phyloP scores from a whole-genome alignment of 2,888 invertebrate species.

The Thymelicus sylvestris region DNA sequence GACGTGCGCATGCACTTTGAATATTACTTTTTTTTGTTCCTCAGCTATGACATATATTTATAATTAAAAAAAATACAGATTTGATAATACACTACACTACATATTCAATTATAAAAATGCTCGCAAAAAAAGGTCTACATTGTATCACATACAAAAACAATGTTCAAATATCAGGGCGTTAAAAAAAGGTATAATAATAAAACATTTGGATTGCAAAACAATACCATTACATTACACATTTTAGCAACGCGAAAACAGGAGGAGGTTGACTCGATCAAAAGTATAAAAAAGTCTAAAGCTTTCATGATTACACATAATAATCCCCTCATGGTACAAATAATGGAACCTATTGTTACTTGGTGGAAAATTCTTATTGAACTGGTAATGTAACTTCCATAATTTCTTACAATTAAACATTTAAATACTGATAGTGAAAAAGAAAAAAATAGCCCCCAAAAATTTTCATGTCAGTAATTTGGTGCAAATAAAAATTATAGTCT shows the following conservation, averaged over 20 bases:
- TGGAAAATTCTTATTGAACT: constrained; percentile 42
- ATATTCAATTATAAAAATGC: constrained; percentile 2
- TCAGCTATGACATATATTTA: constrained; percentile 26
- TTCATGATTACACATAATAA: constrained; percentile 50
- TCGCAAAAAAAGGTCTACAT: constrained; percentile 16
- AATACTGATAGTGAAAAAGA: too few species aligned
- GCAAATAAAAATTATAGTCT: too few species aligned
- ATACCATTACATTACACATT: constrained; percentile 37
- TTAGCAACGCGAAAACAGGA: constrained; percentile 78
- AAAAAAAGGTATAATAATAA: constrained; percentile 56
- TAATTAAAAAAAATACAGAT: constrained; percentile 1
- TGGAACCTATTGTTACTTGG: constrained; percentile 24
- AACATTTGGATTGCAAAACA: constrained; percentile 43
- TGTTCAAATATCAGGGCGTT: constrained; percentile 72
- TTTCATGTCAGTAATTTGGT: too few species aligned
- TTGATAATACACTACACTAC: constrained; percentile 14
- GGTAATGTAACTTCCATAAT: constrained; percentile 71
- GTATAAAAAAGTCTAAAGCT: constrained; percentile 54
- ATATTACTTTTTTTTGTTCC: not conserved
- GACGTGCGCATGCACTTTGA: constrained; percentile 16
- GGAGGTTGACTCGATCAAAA: constrained; percentile 74
- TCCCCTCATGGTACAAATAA: constrained; percentile 75
- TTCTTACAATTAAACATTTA: not conserved
- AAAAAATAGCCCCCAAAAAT: too few species aligned
- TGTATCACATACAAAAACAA: constrained; percentile 36